Evolutionary conservation across 35 echinoderm and acorn worm genomes (phyloP), one percentile per base, ranked within the genome.

Genomic region (Strongylocentrotus purpuratus): DNA sequence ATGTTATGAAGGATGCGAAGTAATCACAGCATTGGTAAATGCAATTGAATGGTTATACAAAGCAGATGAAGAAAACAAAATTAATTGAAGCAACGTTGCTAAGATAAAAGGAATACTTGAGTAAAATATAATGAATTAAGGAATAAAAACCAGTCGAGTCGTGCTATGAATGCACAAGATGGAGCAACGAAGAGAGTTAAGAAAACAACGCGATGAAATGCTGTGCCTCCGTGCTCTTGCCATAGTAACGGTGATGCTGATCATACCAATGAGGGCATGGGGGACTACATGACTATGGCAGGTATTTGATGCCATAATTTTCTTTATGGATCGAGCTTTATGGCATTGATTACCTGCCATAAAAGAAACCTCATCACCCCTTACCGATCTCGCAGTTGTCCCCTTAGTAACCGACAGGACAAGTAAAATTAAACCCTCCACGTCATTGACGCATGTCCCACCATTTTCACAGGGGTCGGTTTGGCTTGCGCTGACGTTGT

Each of bases 361-460:
- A 59, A 59, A 59, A 17, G 5, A 59, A 12, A 78, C 7, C 65
- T 4, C 65, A 22, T 15, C 65, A 48, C 5, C 61, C 31, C 95
- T 87, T 94, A 97, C 97, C 97, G 20, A 94, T 48, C 90, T 96
- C 97, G 78, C 97, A 98, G 33, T 96, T 95, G 0, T 65, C 61
- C 9, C 97, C 96, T 33, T 98, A 88, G 95, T 92, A 98, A 47
- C 94, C 95, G 9, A 31, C 47, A 3, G 95, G 95, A 33, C 97
- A 98, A 31, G 88, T 46, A 65, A 96, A 98, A 31, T 95, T 95
- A 86, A 94, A 96, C 52, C 60, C 6, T 93, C 96, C 0, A 33
- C 31, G 14, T 48, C 94, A 32, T 97, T 96, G 55, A 85, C 94
- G 46, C 96, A 97, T 15, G 85, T 96, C 0, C 95, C 95, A 46